A percentile compares a stretch with the other conserved stretches of the same genome.
Evolutionary conservation across 2,113 vertebrate species (phyloP).

Genomic region (Riparia riparia): DNA sequence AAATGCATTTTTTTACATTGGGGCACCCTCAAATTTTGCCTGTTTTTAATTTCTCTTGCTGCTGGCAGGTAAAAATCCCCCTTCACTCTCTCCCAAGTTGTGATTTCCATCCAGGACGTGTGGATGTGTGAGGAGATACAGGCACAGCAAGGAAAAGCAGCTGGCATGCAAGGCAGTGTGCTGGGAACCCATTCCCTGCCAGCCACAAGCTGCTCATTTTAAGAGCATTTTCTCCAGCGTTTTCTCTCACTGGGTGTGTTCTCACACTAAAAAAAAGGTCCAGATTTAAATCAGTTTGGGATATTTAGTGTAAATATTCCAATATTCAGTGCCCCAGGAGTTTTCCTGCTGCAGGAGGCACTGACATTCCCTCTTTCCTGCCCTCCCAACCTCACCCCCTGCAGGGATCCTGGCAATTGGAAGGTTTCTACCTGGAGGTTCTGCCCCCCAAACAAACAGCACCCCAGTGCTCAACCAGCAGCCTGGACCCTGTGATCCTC

Average conservation of each 20-base stretch:
- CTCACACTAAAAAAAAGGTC: background rate
- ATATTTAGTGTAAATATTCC: background rate
- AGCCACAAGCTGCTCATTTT: background rate
- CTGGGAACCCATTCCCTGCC: background rate
- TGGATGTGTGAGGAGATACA: background rate
- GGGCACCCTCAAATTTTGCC: background rate
- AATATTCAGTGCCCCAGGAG: background rate
- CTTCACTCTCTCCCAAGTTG: background rate
- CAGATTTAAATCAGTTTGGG: background rate
- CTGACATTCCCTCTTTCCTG: fast-evolving
- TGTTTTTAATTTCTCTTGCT: background rate
- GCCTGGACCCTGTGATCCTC: background rate
- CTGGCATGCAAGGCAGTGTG: background rate
- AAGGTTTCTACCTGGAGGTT: background rate
- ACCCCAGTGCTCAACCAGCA: background rate
- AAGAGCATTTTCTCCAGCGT: background rate
- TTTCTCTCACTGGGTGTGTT: background rate
- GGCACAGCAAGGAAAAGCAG: background rate
- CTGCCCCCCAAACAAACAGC: background rate
- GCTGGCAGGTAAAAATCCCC: background rate
- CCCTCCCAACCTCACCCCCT: background rate
- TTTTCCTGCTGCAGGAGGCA: background rate
- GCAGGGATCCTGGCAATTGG: fast-evolving
- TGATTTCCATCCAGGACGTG: background rate
- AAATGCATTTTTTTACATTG: background rate